Evolutionary conservation across 2,888 invertebrate species (phyloP).

Genomic region (Branchellion lobata): DNA sequence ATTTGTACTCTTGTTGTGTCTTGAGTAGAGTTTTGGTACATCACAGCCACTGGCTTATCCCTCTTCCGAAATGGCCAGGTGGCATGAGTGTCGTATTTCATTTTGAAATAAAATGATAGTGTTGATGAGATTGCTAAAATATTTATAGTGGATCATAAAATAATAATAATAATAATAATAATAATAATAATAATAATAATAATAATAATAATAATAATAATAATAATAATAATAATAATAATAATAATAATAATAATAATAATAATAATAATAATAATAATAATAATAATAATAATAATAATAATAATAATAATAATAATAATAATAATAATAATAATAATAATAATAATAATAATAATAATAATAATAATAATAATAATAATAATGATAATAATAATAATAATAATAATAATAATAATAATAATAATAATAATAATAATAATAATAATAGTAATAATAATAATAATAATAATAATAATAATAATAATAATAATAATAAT

Average conservation of each 20-base stretch:
- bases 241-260: not conserved
- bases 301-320: too few relatives aligned
- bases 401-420: constrained; percentile 31
- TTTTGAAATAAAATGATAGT: not conserved
- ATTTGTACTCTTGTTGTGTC: too few relatives aligned
- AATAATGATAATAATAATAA: constrained; percentile 23
- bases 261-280: not conserved
- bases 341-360: too few relatives aligned
- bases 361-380: not conserved
- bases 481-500: constrained; percentile 40
- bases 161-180: constrained; percentile 14
- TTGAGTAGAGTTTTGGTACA: too few relatives aligned
- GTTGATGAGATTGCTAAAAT: not conserved
- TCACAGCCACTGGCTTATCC: too few relatives aligned
- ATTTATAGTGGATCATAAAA: not conserved
- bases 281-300: too few relatives aligned
- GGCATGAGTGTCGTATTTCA: too few relatives aligned
- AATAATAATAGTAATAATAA: constrained; percentile 34
- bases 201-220: constrained; percentile 18
- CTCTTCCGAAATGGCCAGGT: not conserved
- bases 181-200: constrained; percentile 35
- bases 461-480: constrained; percentile 38
- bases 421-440: constrained; percentile 28
- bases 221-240: not conserved
- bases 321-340: too few relatives aligned